A percentile compares a stretch with the other conserved stretches of the same genome.
phyloP scores from a whole-genome alignment of 2,888 invertebrate genomes.

The Argyresthia albistria region DNA sequence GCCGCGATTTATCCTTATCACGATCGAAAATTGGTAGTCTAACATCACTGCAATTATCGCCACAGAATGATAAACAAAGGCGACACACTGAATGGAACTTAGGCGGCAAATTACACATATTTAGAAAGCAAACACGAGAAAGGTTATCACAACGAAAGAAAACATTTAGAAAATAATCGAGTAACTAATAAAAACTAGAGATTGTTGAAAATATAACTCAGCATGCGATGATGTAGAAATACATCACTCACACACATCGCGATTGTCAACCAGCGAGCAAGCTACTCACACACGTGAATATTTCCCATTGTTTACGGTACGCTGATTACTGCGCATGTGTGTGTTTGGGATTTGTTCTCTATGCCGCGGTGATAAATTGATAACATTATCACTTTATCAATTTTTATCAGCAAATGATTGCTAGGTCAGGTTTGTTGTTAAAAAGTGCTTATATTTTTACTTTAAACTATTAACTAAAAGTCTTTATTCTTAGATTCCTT shows the following conservation, averaged over 20 bases:
- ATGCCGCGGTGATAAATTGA: slow-evolving; percentile 27
- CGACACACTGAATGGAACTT: slow-evolving; percentile 95
- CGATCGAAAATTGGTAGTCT: slow-evolving; percentile 84
- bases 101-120: slow-evolving; percentile 93
- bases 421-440: too few relatives aligned
- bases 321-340: slow-evolving; percentile 46
- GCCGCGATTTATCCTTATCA: slow-evolving; percentile 79
- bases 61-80: slow-evolving; percentile 89
- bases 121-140: slow-evolving; percentile 73
- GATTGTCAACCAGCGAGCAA: slow-evolving; percentile 71
- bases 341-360: slow-evolving; percentile 43
- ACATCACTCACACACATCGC: slow-evolving; percentile 72
- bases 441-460: too few relatives aligned
- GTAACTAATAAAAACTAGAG: slow-evolving; percentile 65
- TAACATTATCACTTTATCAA: slow-evolving; percentile 22
- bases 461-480: too few relatives aligned
- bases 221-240: slow-evolving; percentile 70
- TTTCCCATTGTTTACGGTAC: slow-evolving; percentile 58
- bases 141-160: slow-evolving; percentile 63
- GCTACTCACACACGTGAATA: slow-evolving; percentile 59
- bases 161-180: slow-evolving; percentile 69
- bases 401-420: neutral
- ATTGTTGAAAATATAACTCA: slow-evolving; percentile 66
- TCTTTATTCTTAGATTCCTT: too few relatives aligned
- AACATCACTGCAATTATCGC: slow-evolving; percentile 80